phyloP scores from a whole-genome alignment of 1,140 invertebrate species.

The Linepithema humile region DNA sequence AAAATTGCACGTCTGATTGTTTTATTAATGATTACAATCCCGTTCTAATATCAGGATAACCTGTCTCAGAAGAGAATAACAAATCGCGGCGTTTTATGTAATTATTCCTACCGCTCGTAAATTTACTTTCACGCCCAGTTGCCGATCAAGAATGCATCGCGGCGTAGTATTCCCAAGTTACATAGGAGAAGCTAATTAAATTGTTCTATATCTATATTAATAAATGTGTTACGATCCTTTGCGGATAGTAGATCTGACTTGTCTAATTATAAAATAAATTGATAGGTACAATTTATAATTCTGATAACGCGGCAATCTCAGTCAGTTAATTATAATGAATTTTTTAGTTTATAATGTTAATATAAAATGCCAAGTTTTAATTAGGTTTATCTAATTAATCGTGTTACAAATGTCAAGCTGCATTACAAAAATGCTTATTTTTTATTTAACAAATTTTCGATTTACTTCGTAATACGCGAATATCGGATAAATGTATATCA shows the following conservation, averaged over 20 bases:
- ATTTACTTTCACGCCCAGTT: constrained; percentile 9
- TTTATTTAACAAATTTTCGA: background rate
- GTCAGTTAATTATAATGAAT: constrained; percentile 15
- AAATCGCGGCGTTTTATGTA: background rate
- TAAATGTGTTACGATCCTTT: background rate
- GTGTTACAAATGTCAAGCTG: background rate
- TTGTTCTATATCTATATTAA: background rate
- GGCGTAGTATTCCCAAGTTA: background rate
- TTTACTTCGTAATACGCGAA: background rate
- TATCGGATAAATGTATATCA: background rate
- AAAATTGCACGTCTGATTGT: background rate
- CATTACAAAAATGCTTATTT: background rate
- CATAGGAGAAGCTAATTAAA: constrained; percentile 18
- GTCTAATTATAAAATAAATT: constrained; percentile 7
- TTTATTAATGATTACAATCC: background rate
- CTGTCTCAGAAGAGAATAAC: background rate
- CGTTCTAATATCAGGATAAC: background rate
- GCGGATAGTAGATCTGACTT: constrained; percentile 1
- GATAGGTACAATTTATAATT: background rate
- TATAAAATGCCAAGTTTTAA: background rate
- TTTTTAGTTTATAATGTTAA: background rate
- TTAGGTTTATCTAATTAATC: constrained; percentile 11
- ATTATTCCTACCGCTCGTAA: background rate
- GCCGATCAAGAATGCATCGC: background rate
- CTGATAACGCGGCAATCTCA: background rate